Base-by-base conservation (phyloP, 2,888 invertebrate species). In the Spodoptera exigua region DNA sequence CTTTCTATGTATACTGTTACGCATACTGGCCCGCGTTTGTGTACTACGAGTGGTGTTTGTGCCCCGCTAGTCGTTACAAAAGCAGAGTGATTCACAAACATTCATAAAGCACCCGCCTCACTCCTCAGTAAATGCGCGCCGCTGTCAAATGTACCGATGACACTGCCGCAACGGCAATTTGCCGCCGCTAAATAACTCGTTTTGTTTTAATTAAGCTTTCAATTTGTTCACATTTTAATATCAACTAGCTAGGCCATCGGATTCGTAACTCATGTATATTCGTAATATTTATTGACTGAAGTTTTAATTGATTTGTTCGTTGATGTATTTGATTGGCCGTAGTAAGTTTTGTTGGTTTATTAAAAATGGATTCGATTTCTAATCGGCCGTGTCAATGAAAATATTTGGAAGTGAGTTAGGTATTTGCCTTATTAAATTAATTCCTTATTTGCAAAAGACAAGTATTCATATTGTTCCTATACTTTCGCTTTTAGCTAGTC, bases 1-100 rank as follows among this genome's bases (percentile, higher is more conserved):
- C 85, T 87, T 88, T 89, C 88, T 86, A 84, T 90, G 88, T 89
- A 88, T 91, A 90, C 85, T 86, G 90, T 90, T 89, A 88, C 90
- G 81, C 82, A 78, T 77, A 81, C 80, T 83, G 80, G 78, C 83
- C 86, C 74, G 75, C 84, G 86, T 84, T 88, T 81, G 82, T 81
- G 79, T 77, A 70, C 68, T 60, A 79, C 77, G 44, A 54, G 21
- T 52, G 43, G 36, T 87, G 85, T 88, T 86, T 87, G 83, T 80
- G 79, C 81, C 81, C 82, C 82, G 80, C 81, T 85, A 86, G 87
- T 88, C 79, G 87, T 80, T 88, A 90, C 89, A 88, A 89, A 86
- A 86, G 83, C 82, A 74, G 81, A 89, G 88, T 86, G 88, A 84
- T 85, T 85, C 85, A 82, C 89, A 87, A 89, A 89, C 86, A 90